Evolutionary conservation across 2,888 invertebrate genomes (phyloP).

Genomic region (Hemicrepidius hirtus): DNA sequence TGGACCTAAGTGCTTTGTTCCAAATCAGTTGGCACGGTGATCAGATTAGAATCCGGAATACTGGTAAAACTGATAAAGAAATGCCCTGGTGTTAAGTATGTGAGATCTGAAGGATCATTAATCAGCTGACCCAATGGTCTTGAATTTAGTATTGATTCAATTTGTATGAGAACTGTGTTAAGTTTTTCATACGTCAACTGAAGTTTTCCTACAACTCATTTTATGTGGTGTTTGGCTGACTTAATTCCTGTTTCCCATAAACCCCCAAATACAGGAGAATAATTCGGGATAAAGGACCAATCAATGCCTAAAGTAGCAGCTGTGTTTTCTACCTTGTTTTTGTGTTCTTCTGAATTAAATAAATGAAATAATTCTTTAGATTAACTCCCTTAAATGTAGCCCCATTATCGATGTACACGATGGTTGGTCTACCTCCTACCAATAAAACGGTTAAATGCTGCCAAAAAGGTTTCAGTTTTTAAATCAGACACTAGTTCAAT

Average conservation of each 20-base stretch:
- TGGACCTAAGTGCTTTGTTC: neutral
- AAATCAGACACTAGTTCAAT: no score
- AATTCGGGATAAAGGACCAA: constrained; percentile 5
- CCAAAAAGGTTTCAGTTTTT: neutral
- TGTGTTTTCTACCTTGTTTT: constrained; percentile 2
- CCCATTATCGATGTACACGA: neutral
- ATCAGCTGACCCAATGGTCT: constrained; percentile 52
- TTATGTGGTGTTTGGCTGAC: constrained; percentile 60
- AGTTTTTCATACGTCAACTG: constrained; percentile 59
- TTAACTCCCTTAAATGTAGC: neutral
- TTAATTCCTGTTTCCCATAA: constrained; percentile 62
- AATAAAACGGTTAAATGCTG: constrained; percentile 14
- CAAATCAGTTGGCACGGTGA: constrained; percentile 5
- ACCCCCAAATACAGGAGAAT: constrained; percentile 58
- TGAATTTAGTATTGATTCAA: constrained; percentile 54
- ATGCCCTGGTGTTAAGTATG: constrained; percentile 58
- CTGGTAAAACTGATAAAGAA: constrained; percentile 56
- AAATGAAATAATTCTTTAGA: neutral
- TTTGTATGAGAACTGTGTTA: constrained; percentile 50
- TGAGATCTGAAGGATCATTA: constrained; percentile 49
- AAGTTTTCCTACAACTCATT: constrained; percentile 48
- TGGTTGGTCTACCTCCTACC: neutral
- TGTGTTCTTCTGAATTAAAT: neutral
- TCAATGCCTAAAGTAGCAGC: constrained; percentile 4
- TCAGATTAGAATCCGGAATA: constrained; percentile 49